Evolutionary conservation across 2,797 vertebrate species (phyloP).

Genomic region (Poecile montanus): DNA sequence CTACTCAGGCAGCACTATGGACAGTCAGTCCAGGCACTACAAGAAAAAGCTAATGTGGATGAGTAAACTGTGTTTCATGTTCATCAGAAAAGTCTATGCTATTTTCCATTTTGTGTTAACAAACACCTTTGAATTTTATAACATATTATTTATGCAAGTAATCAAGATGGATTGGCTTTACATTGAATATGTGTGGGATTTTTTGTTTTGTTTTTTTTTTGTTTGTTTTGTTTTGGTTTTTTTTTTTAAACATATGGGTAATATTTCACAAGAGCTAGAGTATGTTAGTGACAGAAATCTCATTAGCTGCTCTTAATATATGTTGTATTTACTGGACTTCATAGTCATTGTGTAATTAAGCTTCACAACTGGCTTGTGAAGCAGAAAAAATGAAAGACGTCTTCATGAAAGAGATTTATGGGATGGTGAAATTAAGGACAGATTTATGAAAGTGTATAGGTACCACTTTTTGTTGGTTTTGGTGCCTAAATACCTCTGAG

Average conservation of each 20-base stretch:
- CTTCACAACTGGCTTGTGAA: conserved; percentile 46
- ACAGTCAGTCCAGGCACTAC: background rate
- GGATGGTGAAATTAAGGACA: conserved; percentile 4
- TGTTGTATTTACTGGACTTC: conserved; percentile 54
- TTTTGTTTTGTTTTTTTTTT: background rate
- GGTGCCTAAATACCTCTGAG: background rate
- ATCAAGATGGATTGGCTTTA: conserved; percentile 5
- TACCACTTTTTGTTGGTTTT: background rate
- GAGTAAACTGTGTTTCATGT: background rate
- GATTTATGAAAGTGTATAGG: background rate
- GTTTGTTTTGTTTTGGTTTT: background rate
- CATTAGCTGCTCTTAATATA: conserved; percentile 51
- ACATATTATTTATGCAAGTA: background rate
- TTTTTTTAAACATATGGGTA: background rate
- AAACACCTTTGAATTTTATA: background rate
- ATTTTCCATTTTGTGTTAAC: background rate
- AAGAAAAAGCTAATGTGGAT: background rate
- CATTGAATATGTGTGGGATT: background rate
- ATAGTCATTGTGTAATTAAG: conserved; percentile 48
- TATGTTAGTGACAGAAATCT: conserved; percentile 41
- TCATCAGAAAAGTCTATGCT: background rate
- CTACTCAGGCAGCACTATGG: fast-evolving
- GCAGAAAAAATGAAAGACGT: conserved; percentile 57
- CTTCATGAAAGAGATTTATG: conserved; percentile 46
- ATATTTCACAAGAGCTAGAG: conserved; percentile 27